Base-by-base conservation (phyloP, 2,797 vertebrate genomes). In the Rallus crepitans region DNA sequence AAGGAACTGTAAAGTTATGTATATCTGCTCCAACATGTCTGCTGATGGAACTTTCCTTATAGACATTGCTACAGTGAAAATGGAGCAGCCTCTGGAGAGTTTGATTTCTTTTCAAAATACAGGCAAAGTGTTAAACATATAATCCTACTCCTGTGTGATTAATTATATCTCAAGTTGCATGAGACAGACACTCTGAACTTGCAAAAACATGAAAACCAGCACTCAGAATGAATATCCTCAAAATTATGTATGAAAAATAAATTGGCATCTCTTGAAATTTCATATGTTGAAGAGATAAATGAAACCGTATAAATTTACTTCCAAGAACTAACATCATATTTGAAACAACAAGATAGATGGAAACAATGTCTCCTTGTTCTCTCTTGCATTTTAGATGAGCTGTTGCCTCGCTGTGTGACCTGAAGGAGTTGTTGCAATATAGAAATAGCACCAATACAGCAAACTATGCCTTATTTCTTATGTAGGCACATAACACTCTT, bases 181-280 rank as follows among this genome's bases (percentile, higher is more conserved):
- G 18, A 95, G 94, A 91, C 82, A 96, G 82, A 39, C 61, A 76
- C 66, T 92, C 73, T 81, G 81, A 92, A 92, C 78, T 94, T 91
- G 73, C 66, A 89, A 80, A 96, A 82, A n/a, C 39, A 40, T 82
- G 86, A 89, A 90, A 86, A 73, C 80, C 76, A 81, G 68, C 23
- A 33, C 45, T 88, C 64, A 72, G 50, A 83, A 78, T 60, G 42
- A 89, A 86, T 61, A 64, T 19, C 55, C 23, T 78, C 47, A 94
- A 88, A 96, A 95, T 96, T 80, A 93, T 6, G 42, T 50, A 91
- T 56, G 56, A 82, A 94, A 95, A 96, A 90, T 80, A 61, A 95
- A 93, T 59, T 84, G 59, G 3, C 31, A 66, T 66, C 48, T 91
- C 71, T 82, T 86, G 64, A 86, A 95, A 93, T 92, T 90, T 89